phyloP scores from a whole-genome alignment of 2,113 vertebrate genomes.

The Mesoclemmys tuberculata region DNA sequence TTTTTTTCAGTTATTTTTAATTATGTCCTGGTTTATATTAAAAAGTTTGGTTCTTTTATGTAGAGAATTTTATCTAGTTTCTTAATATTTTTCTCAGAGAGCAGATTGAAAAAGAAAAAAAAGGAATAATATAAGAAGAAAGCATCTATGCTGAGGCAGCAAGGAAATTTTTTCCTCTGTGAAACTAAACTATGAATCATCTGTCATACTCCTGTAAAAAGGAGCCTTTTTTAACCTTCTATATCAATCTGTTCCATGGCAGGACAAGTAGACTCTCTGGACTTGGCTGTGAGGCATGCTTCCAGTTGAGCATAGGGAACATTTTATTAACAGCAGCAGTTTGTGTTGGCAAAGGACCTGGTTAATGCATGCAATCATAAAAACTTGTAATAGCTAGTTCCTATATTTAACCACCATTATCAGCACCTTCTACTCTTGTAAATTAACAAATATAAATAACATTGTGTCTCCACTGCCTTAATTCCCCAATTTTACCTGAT shows the following conservation, averaged over 20 bases:
- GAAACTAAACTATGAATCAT: neutral
- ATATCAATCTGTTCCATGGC: neutral
- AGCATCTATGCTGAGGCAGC: neutral
- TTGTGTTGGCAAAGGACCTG: neutral
- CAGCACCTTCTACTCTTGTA: neutral
- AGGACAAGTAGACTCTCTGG: neutral
- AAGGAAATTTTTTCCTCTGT: neutral
- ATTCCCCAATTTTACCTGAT: neutral
- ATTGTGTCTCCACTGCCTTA: neutral
- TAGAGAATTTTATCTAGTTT: neutral
- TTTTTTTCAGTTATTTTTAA: neutral
- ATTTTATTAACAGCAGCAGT: neutral
- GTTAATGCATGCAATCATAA: neutral
- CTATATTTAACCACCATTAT: neutral
- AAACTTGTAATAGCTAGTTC: neutral
- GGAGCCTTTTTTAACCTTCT: neutral
- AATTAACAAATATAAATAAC: neutral
- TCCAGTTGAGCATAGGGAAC: neutral
- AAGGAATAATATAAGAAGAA: neutral
- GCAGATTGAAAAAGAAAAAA: neutral
- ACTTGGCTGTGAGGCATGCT: neutral
- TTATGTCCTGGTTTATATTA: neutral
- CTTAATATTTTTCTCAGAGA: neutral
- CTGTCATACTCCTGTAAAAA: neutral
- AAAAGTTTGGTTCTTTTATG: neutral